Evolutionary conservation across 2,113 vertebrate species (phyloP).

Genomic region (Lanius collurio): DNA sequence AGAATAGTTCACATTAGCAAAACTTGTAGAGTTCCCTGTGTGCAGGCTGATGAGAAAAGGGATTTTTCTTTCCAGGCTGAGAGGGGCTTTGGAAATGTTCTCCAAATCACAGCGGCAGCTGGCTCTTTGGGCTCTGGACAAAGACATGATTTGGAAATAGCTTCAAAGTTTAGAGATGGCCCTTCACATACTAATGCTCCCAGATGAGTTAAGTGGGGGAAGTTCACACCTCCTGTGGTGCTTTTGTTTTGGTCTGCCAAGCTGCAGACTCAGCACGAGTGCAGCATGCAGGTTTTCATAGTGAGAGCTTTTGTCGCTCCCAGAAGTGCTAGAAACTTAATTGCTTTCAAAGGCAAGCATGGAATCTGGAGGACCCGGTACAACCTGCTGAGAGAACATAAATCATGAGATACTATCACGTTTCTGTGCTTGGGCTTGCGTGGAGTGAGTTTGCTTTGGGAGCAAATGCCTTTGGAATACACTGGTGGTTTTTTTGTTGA

Average conservation of each 20-base stretch:
- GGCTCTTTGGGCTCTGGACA: background rate
- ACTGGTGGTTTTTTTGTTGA: background rate
- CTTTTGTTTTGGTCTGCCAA: background rate
- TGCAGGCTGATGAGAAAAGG: background rate
- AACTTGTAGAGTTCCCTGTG: background rate
- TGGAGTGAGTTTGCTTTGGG: conserved; percentile 47
- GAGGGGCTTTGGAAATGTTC: background rate
- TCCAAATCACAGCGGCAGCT: background rate
- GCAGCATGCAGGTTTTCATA: background rate
- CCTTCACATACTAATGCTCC: background rate
- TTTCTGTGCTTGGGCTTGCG: conserved; percentile 51
- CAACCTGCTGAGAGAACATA: conserved; percentile 54
- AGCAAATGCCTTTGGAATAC: conserved; percentile 21
- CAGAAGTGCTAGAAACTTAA: conserved; percentile 51
- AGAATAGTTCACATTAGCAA: background rate
- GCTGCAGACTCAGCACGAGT: background rate
- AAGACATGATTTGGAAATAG: background rate
- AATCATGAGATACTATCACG: conserved; percentile 41
- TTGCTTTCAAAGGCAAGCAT: conserved; percentile 49
- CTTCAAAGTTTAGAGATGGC: background rate
- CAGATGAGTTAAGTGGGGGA: background rate
- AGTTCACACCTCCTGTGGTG: background rate
- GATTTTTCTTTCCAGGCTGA: background rate
- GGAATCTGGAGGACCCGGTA: conserved; percentile 63
- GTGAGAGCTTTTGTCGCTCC: conserved; percentile 8